Conservation (phyloP, 2,888 invertebrate genomes). For the Ophion costatus region DNA sequence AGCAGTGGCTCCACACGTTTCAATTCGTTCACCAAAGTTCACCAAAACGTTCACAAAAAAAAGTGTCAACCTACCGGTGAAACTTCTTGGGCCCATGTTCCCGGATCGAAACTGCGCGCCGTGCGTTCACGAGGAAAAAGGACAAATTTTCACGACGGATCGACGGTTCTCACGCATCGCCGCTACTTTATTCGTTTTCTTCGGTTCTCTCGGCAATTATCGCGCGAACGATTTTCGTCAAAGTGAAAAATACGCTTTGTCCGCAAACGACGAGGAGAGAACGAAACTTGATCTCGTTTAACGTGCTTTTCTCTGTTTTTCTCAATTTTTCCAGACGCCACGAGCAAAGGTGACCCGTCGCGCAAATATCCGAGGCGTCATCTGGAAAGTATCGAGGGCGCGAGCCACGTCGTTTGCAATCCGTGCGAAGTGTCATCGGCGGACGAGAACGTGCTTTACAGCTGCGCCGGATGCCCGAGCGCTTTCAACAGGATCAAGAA, state of each 20-base stretch:
- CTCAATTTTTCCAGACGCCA: conserved; percentile 20
- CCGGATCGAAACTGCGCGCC: too few species aligned
- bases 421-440: background rate
- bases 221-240: background rate
- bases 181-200: too few species aligned
- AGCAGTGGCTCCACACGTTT: too few species aligned
- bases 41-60: too few species aligned
- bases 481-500: conserved; percentile 77
- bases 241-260: background rate
- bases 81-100: too few species aligned
- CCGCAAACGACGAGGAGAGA: background rate
- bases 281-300: conserved; percentile 5
- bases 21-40: too few species aligned
- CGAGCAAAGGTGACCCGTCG: background rate
- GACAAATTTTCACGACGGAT: too few species aligned
- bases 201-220: background rate
- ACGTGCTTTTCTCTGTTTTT: background rate
- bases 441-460: conserved; percentile 33
- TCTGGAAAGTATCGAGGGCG: background rate
- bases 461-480: conserved; percentile 73
- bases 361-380: background rate
- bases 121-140: too few species aligned
- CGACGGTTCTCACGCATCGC: too few species aligned
- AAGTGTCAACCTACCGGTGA: too few species aligned
- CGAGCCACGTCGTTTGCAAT: background rate